These are phyloP conservation scores for Anodontia alba DNA, from an alignment of 2,888 invertebrate genomes.

Conservation along the genomic window DNA sequence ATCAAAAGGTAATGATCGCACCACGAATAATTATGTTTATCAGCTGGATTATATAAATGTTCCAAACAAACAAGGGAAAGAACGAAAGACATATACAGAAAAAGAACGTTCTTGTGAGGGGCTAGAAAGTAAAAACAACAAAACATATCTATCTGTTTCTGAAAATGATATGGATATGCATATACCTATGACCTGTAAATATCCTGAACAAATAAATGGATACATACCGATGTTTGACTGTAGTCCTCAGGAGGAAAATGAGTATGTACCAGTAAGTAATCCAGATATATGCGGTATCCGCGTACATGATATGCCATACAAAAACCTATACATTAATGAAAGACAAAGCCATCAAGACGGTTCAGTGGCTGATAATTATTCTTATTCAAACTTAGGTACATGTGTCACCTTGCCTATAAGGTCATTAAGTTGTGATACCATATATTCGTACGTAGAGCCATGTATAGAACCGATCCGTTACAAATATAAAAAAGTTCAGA, in stretches of 20 bases:
- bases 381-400: neutral
- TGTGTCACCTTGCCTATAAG: neutral
- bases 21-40: no score
- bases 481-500: neutral
- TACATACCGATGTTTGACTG: neutral
- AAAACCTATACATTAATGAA: no score
- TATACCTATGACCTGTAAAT: neutral
- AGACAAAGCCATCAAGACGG: no score
- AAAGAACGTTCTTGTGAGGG: no score
- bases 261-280: neutral
- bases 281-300: neutral
- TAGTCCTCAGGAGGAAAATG: neutral
- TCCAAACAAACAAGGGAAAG: no score
- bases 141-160: neutral
- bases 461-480: neutral
- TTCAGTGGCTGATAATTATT: neutral
- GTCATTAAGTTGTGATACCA: neutral
- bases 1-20: no score
- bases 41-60: no score
- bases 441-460: neutral
- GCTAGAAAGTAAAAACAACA: no score
- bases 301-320: no score
- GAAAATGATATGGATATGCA: constrained; percentile 2
- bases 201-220: no score
- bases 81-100: no score